These are phyloP conservation scores for Rhopalosiphum padi DNA, from an alignment of 1,140 invertebrate genomes.

Conservation along the genomic window DNA sequence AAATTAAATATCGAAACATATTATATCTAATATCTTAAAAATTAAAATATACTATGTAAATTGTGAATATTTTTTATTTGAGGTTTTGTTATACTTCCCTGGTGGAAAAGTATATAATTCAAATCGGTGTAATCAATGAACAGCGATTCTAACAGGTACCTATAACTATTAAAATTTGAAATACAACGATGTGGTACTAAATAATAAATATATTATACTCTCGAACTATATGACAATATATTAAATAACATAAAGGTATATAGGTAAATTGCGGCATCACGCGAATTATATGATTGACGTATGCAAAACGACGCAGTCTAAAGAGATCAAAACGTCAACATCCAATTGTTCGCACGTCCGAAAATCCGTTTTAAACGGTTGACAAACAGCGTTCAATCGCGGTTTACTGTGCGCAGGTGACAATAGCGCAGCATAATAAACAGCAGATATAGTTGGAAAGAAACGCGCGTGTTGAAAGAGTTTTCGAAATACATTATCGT, in stretches of 20 bases:
- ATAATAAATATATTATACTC: no score
- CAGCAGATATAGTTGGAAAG: neutral
- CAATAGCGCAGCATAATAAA: neutral
- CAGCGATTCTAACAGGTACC: neutral
- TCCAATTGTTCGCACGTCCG: conserved; percentile 11
- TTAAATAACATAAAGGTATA: no score
- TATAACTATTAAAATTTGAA: no score
- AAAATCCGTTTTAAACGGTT: neutral
- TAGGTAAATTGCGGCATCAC: neutral
- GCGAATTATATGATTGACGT: neutral
- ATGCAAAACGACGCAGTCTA: neutral
- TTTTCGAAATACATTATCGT: neutral
- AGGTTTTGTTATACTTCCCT: no score
- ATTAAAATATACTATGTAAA: no score
- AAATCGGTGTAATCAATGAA: no score
- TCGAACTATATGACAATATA: neutral
- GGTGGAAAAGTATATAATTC: no score
- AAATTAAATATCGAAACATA: no score
- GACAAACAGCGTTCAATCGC: neutral
- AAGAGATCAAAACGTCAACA: neutral
- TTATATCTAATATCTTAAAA: no score
- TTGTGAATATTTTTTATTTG: no score
- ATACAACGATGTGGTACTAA: no score
- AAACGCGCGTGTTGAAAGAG: neutral
- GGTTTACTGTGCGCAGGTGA: neutral